Conservation (phyloP, 2,888 invertebrate genomes). For the Acronicta leporina region DNA sequence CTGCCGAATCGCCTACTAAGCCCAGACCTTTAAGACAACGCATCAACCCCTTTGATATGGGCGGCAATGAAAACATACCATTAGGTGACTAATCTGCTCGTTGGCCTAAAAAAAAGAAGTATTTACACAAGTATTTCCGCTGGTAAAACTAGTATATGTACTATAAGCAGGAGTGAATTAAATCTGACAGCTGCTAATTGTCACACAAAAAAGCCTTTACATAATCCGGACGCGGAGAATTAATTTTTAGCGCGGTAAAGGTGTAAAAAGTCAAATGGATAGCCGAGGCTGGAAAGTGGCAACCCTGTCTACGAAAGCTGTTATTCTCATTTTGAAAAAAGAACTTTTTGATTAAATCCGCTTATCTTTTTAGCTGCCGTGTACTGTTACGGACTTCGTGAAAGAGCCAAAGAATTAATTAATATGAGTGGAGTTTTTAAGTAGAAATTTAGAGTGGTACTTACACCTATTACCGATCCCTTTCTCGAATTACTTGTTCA, state of each 20-base stretch:
- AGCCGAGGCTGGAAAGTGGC: conserved; percentile 2
- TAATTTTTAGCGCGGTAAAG: conserved; percentile 18
- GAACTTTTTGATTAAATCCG: conserved; percentile 21
- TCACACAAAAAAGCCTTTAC: conserved; percentile 24
- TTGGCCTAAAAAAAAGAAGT: too few species aligned
- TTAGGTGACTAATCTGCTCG: too few species aligned
- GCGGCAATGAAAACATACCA: too few species aligned
- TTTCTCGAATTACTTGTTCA: neutral
- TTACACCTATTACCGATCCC: neutral
- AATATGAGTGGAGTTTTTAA: conserved; percentile 1
- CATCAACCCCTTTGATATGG: too few species aligned
- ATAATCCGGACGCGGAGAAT: conserved; percentile 6
- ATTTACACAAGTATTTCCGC: too few species aligned
- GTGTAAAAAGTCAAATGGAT: conserved; percentile 36
- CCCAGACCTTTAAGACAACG: too few species aligned
- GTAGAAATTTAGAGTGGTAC: neutral
- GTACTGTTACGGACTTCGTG: neutral
- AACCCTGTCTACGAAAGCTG: conserved; percentile 5
- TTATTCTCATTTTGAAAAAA: conserved; percentile 36
- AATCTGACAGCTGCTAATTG: conserved; percentile 22
- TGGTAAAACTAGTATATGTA: neutral
- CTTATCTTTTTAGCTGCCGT: conserved; percentile 13
- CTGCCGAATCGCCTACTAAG: too few species aligned
- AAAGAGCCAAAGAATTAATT: conserved; percentile 6
- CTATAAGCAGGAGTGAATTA: conserved; percentile 13